Conservation (phyloP, 2,888 invertebrate species). For the Sepiola atlantica region DNA sequence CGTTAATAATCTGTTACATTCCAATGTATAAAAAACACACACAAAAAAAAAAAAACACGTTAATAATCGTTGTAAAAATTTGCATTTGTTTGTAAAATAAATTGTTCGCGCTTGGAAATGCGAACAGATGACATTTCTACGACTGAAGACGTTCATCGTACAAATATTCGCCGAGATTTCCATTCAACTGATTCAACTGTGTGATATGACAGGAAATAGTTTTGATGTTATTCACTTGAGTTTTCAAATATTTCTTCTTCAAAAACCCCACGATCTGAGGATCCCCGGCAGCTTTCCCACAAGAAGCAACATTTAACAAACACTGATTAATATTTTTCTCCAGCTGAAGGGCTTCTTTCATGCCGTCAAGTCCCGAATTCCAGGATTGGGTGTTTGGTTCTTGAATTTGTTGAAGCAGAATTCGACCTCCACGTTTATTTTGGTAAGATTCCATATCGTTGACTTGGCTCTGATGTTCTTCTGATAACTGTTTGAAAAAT, state of each 20-base stretch:
- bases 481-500: neutral
- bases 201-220: constrained; percentile 34
- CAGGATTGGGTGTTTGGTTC: neutral
- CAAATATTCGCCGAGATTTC: constrained; percentile 35
- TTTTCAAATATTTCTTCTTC: neutral
- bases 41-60: too few relatives aligned
- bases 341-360: neutral
- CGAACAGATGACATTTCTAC: neutral
- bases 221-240: constrained; percentile 18
- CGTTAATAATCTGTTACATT: too few relatives aligned
- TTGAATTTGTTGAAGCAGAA: neutral
- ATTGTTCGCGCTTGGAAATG: neutral
- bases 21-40: too few relatives aligned
- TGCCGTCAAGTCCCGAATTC: neutral
- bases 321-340: constrained; percentile 35
- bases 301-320: neutral
- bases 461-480: neutral
- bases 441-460: neutral
- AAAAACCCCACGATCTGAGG: neutral
- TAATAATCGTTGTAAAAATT: too few relatives aligned
- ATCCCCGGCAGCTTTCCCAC: neutral
- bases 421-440: constrained; percentile 42
- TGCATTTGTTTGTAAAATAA: too few relatives aligned
- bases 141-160: neutral
- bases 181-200: neutral